A percentile compares a stretch with the other conserved stretches of the same genome.
Evolutionary conservation across 2,113 vertebrate genomes (phyloP).

Genomic region (Microtus oregoni): DNA sequence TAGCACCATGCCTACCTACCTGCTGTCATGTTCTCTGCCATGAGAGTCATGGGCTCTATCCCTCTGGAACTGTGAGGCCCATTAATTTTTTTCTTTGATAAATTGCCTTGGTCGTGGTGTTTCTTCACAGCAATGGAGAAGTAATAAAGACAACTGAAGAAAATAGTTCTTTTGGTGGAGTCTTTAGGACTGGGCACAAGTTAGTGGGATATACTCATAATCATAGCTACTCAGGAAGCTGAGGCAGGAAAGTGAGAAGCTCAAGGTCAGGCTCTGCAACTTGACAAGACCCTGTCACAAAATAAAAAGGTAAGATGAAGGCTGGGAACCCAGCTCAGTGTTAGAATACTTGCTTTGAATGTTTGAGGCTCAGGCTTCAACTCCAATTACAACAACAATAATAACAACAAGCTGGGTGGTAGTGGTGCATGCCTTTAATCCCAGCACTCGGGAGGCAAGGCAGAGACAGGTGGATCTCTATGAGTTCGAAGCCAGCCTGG

Average conservation of each 20-base stretch:
- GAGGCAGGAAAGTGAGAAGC: neutral
- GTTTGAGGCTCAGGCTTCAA: neutral
- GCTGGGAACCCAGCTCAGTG: neutral
- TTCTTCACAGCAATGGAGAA: neutral
- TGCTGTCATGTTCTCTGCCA: neutral
- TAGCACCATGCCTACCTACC: neutral
- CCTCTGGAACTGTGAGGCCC: neutral
- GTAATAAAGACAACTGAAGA: neutral
- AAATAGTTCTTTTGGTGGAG: conserved; percentile 12
- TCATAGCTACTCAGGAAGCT: neutral
- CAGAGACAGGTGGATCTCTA: too few species aligned
- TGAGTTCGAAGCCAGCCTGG: too few species aligned
- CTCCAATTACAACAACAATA: neutral
- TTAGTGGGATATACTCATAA: neutral
- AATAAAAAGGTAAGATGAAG: conserved; percentile 37
- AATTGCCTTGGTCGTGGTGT: neutral
- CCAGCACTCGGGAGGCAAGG: too few species aligned
- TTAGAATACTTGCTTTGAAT: neutral
- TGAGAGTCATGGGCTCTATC: neutral
- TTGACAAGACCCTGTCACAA: neutral
- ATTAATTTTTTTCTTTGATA: neutral
- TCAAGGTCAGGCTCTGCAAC: neutral
- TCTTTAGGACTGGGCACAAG: neutral
- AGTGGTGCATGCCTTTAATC: too few species aligned
- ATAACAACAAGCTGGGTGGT: neutral